Base-by-base conservation (phyloP, 2,113 vertebrate genomes). In the Epinephelus fuscoguttatus region DNA sequence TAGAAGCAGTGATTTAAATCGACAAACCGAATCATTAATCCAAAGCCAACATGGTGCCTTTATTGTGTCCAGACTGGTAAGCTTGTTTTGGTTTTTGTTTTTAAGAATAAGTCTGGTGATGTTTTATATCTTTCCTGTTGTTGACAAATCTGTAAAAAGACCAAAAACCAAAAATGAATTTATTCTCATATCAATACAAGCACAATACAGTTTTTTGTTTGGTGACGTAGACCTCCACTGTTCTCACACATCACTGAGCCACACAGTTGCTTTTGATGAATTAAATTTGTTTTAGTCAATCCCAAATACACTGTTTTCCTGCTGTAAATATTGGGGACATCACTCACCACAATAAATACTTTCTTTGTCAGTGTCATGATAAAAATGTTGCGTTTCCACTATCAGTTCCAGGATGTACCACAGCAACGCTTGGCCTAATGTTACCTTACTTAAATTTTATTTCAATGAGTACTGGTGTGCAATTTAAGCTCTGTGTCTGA, bases 1-100 rank as follows among this genome's bases (percentile, higher is more conserved):
- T 23, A 27, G 25, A 61, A 27, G n/a, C 30, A 15, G 4, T 30
- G n/a, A 59, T 19, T 57, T 19, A 25, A 59, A 62, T n/a, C 40
- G 47, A 10, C 17, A 6, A 67, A 73, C 7, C 5, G 4, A 45
- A 30, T 8, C 30, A 5, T 61, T 12, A 27, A 33, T 37, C 10
- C 18, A 74, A 21, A 81, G 55, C 27, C 4, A 53, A 4, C 10
- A 55, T 19, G 11, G 53, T 71, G 81, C 75, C 78, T 84, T 75
- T 42, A 33, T 69, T 74, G 50, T 45, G 23, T 75, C 33, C 42
- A 53, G 11, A 33, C 52, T 23, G 53, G 18, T 21, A 61, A 81
- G 53, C n/a, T 40, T 37, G 10, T 25, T 64, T 53, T 64, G 18
- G 7, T 37, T 6, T 37, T n/a, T n/a, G n/a, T n/a, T n/a, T 37